These are phyloP conservation scores for Molossus alvarezi DNA, from an alignment of 2,797 vertebrate species.

Conservation along the genomic window DNA sequence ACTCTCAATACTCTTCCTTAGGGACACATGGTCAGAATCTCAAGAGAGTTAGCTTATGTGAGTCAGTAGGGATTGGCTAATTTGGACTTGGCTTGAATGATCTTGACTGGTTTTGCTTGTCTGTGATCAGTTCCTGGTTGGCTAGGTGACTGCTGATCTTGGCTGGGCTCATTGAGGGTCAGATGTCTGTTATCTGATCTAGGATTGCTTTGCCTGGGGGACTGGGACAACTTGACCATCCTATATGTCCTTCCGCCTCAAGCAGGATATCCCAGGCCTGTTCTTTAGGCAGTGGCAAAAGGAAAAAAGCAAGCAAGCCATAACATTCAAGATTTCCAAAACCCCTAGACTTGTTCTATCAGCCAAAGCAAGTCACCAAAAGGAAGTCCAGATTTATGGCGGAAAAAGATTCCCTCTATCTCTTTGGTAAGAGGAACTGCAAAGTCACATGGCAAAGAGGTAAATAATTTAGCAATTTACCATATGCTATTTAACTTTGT, in stretches of 20 bases:
- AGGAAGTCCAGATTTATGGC: background rate
- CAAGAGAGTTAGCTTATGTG: background rate
- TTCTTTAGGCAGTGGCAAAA: background rate
- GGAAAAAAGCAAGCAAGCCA: background rate
- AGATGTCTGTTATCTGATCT: background rate
- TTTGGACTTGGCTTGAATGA: background rate
- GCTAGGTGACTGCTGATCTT: background rate
- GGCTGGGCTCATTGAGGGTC: background rate
- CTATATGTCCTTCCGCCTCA: background rate
- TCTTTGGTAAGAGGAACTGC: background rate
- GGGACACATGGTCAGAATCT: background rate
- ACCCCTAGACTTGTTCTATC: background rate
- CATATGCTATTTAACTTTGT: background rate
- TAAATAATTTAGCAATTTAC: background rate
- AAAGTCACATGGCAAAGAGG: background rate
- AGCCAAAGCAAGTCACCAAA: background rate
- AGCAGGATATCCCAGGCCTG: background rate
- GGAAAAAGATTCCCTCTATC: background rate
- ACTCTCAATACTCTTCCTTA: background rate
- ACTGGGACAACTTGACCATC: background rate
- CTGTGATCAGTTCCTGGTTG: background rate
- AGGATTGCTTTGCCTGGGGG: background rate
- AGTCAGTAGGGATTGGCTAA: background rate
- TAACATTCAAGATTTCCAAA: background rate
- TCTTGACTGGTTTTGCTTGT: background rate